Conservation (phyloP, 1,140 invertebrate genomes). For the Belonocnema kinseyi region DNA sequence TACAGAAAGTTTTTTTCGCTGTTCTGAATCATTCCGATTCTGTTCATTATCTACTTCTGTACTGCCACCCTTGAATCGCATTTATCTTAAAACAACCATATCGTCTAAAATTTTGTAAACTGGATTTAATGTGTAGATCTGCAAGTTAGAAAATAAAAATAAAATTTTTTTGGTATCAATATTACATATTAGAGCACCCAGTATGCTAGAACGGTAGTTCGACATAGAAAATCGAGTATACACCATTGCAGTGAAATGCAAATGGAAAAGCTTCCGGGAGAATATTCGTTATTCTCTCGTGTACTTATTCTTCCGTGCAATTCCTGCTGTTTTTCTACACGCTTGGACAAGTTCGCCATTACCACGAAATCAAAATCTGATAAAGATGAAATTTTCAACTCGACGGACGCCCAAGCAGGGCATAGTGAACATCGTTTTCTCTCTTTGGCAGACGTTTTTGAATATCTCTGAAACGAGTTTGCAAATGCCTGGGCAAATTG, state of each 20-base stretch:
- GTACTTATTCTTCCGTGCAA: conserved; percentile 51
- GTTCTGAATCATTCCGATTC: too few species aligned
- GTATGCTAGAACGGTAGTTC: not conserved
- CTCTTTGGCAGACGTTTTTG: conserved; percentile 21
- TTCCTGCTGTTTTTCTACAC: conserved; percentile 45
- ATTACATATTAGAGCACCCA: conserved; percentile 22
- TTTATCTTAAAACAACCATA: too few species aligned
- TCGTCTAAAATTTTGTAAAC: too few species aligned
- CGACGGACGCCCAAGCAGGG: conserved; percentile 3
- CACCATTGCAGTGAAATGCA: conserved; percentile 48
- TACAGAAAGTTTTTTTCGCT: too few species aligned
- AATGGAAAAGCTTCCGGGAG: conserved; percentile 51
- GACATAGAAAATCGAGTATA: conserved; percentile 35
- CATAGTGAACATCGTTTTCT: not conserved
- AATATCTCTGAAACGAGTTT: conserved; percentile 15
- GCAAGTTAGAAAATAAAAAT: too few species aligned
- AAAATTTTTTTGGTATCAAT: not conserved
- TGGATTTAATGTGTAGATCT: too few species aligned
- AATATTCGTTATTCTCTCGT: conserved; percentile 54
- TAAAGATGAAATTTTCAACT: conserved; percentile 32
- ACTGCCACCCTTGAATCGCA: too few species aligned
- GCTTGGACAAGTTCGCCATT: conserved; percentile 48
- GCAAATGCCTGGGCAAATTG: conserved; percentile 5
- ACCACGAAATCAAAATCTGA: conserved; percentile 45
- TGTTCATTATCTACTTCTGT: too few species aligned